Conservation (phyloP, 2,888 invertebrate species). For the Corbicula japonica region DNA sequence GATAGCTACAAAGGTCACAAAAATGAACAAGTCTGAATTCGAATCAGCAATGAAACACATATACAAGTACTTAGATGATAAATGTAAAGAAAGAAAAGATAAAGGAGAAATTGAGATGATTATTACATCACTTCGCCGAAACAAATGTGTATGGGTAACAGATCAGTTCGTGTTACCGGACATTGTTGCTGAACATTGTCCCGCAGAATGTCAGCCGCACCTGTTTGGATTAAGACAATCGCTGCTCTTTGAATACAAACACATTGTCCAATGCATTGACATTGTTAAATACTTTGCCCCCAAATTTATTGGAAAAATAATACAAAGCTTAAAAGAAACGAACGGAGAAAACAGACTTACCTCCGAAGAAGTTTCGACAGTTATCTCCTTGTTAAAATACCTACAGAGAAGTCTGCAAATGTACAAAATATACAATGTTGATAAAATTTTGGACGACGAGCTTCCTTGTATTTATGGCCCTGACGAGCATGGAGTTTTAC, state of each 20-base stretch:
- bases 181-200: neutral
- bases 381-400: neutral
- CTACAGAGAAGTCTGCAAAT: neutral
- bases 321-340: conserved; percentile 1
- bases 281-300: neutral
- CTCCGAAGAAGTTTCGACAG: neutral
- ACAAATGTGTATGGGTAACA: neutral
- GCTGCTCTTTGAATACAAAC: neutral
- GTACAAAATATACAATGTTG: neutral
- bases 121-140: neutral
- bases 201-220: conserved; percentile 7
- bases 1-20: no score
- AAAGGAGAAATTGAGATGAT: neutral
- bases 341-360: neutral
- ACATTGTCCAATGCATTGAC: conserved; percentile 4
- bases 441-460: neutral
- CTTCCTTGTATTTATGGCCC: conserved; percentile 51
- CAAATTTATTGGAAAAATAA: neutral
- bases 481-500: conserved; percentile 69
- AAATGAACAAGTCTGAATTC: no score
- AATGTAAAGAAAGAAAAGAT: neutral
- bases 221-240: conserved; percentile 11
- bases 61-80: conserved; percentile 13
- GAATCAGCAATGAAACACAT: no score
- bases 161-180: neutral